Conservation (phyloP, 2,797 vertebrate genomes). For the Channa striata region DNA sequence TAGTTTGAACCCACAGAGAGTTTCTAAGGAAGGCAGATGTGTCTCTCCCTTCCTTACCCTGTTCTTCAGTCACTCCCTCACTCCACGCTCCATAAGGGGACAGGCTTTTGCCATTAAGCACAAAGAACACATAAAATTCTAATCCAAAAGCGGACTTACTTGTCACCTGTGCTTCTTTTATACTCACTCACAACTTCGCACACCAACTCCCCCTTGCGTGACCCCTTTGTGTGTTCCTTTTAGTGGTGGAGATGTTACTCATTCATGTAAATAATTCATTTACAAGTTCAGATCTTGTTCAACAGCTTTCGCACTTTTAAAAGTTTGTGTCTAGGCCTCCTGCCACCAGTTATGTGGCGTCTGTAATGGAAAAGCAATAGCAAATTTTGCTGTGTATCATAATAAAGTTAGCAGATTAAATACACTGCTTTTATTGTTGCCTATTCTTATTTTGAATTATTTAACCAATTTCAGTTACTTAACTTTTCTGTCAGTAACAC, state of each 20-base stretch:
- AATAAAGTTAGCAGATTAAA: background rate
- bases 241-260: conserved; percentile 49
- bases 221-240: conserved; percentile 45
- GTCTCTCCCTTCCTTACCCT: background rate
- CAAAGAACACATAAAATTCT: background rate
- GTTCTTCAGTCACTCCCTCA: background rate
- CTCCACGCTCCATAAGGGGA: background rate
- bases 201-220: conserved; percentile 56
- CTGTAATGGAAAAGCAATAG: conserved; percentile 7
- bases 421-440: background rate
- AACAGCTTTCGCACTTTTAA: conserved; percentile 62
- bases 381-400: background rate
- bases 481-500: background rate
- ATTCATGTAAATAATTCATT: conserved; percentile 73
- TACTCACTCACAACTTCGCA: conserved; percentile 3
- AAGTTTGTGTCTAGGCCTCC: conserved; percentile 5
- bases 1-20: conserved; percentile 58
- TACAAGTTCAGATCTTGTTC: conserved; percentile 50
- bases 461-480: background rate
- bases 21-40: conserved; percentile 50
- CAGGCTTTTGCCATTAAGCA: conserved; percentile 10
- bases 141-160: conserved; percentile 1
- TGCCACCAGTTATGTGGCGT: background rate
- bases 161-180: conserved; percentile 11
- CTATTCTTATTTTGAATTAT: background rate